Conservation (phyloP, 1,140 invertebrate species). For the Fopius arisanus region DNA sequence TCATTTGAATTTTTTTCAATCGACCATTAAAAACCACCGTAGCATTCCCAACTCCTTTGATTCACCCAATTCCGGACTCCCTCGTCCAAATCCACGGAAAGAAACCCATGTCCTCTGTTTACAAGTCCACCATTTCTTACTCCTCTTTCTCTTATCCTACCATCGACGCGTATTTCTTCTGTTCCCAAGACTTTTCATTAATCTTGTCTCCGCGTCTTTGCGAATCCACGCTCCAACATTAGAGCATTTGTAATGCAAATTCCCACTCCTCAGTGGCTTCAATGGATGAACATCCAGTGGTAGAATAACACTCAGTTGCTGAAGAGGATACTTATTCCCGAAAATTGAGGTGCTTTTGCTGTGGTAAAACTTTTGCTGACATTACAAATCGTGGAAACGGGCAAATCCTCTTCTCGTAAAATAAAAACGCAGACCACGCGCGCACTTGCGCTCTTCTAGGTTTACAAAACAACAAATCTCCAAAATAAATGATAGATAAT, state of each 20-base stretch:
- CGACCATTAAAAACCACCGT: slow-evolving; percentile 34
- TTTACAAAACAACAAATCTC: no score
- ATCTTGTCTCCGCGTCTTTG: slow-evolving; percentile 38
- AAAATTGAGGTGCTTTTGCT: not conserved
- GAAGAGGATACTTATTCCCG: not conserved
- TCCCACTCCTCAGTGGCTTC: slow-evolving; percentile 1
- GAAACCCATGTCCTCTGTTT: not conserved
- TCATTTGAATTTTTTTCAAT: slow-evolving; percentile 49
- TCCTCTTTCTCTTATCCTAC: slow-evolving; percentile 18
- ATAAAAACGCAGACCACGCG: no score
- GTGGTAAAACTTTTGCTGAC: not conserved
- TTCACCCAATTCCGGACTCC: not conserved
- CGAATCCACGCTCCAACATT: slow-evolving; percentile 32
- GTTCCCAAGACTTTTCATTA: slow-evolving; percentile 45
- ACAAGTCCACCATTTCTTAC: not conserved
- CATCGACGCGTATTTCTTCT: slow-evolving; percentile 36
- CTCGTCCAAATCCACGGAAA: not conserved
- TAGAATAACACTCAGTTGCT: not conserved
- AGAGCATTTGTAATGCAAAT: slow-evolving; percentile 53
- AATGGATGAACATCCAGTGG: not conserved
- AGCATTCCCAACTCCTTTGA: slow-evolving; percentile 8
- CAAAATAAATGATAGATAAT: no score
- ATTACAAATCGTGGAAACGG: no score
- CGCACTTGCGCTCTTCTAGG: no score
- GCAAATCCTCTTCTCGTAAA: no score